These are phyloP conservation scores for Papilio dardanus DNA, from an alignment of 1,140 invertebrate genomes.

Conservation along the genomic window DNA sequence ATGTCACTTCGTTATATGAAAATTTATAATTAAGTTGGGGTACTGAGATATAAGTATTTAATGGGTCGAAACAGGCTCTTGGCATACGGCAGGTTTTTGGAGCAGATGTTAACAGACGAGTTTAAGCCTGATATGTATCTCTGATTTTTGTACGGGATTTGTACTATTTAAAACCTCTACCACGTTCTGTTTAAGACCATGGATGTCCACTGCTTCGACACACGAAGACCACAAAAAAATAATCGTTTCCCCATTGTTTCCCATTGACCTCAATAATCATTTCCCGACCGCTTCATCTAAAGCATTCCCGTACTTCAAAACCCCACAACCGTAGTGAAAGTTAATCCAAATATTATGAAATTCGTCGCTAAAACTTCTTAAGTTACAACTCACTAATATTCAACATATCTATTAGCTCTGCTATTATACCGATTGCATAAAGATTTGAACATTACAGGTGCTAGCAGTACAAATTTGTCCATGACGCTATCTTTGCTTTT, in stretches of 20 bases:
- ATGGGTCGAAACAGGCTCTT: neutral
- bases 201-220: too few relatives aligned
- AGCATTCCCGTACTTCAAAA: neutral
- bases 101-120: too few relatives aligned
- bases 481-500: conserved; percentile 60
- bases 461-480: conserved; percentile 55
- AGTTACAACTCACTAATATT: neutral
- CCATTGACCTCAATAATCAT: too few relatives aligned
- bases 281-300: neutral
- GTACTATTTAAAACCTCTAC: too few relatives aligned
- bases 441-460: conserved; percentile 51
- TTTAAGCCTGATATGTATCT: too few relatives aligned
- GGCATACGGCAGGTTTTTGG: neutral
- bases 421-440: neutral
- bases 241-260: too few relatives aligned
- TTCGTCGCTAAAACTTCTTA: neutral
- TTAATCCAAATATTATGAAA: neutral
- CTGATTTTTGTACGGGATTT: too few relatives aligned
- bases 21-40: too few relatives aligned
- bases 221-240: too few relatives aligned
- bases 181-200: too few relatives aligned
- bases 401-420: neutral
- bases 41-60: too few relatives aligned
- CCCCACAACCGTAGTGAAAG: neutral
- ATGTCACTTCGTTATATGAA: neutral